Base-by-base conservation (phyloP, 2,113 vertebrate species). In the Eonycteris spelaea region DNA sequence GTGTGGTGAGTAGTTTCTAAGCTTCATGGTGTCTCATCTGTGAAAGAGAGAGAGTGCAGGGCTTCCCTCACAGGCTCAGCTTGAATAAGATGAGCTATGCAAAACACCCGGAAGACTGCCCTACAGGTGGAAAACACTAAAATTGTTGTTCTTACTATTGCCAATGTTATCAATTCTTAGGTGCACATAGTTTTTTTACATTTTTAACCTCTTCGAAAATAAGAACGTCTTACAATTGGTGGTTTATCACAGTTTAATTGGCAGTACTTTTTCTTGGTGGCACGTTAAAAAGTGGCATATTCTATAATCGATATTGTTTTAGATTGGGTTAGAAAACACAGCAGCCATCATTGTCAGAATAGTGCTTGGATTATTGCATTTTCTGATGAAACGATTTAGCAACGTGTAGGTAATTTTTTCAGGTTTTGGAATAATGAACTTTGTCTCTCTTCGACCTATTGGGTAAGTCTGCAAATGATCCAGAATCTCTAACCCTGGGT, bases 11-110 rank as follows among this genome's bases (percentile, higher is more conserved):
- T 24, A 40, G 53, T 40, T 38, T 48, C 45, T n/a, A 75, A 75
- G 33, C 19, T 6, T 75, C 67, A 38, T 1, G n/a, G 19, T 6
- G 9, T 38, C 61, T 96, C n/a, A 53, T 9, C 59, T 88, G 30
- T 74, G 43, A 79, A 65, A 16, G 12, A 35, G 19, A 3, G 4
- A 51, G 1, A 0, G 1, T 5, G 1, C 6, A 33, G 10, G 10
- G 6, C 38, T 28, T 70, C 21, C 26, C 22, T 80, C 15, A 19
- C 1, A 22, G 38, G 7, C n/a, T 91, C 77, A 82, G 35, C 75
- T 7, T 63, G 24, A 71, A 4, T 40, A 43, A 59, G 21, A 3
- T 55, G 40, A 88, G 12, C 18, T 24, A 45, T 12, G 33, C 65
- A 55, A 73, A 53, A 18, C 45, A 57, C 22, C 22, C 35, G 10